Percentiles rank a stretch among this genome's conserved stretches.
Evolutionary conservation across 2,113 vertebrate genomes (phyloP).

Genomic region (Otus sunia): DNA sequence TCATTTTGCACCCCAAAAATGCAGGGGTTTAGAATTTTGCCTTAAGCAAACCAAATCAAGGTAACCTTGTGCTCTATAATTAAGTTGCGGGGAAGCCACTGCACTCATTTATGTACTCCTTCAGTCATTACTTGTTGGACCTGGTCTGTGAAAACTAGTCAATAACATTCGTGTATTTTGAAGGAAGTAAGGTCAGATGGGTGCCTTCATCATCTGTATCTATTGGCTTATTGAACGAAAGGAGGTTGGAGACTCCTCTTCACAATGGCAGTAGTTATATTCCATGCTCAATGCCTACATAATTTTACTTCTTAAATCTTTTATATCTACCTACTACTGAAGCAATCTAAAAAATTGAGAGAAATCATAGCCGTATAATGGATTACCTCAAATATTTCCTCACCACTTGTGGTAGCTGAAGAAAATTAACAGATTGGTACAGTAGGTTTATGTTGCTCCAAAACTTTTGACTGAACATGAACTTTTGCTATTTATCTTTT

Average conservation of each 20-base stretch:
- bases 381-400: background rate
- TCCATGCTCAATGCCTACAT: background rate
- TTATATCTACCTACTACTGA: background rate
- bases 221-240: background rate
- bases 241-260: background rate
- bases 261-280: fast-evolving
- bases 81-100: background rate
- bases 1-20: background rate
- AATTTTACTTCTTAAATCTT: background rate
- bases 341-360: background rate
- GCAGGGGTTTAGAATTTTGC: background rate
- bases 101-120: background rate
- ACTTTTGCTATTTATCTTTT: background rate
- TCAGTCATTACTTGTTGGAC: background rate
- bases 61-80: background rate
- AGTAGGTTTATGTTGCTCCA: background rate
- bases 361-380: background rate
- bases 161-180: background rate
- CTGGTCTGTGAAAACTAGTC: background rate
- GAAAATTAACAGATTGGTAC: background rate
- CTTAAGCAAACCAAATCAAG: background rate
- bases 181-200: background rate
- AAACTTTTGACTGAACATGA: background rate
- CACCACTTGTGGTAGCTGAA: background rate
- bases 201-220: background rate